phyloP scores from a whole-genome alignment of 2,888 invertebrate genomes.

The Congeria kusceri region DNA sequence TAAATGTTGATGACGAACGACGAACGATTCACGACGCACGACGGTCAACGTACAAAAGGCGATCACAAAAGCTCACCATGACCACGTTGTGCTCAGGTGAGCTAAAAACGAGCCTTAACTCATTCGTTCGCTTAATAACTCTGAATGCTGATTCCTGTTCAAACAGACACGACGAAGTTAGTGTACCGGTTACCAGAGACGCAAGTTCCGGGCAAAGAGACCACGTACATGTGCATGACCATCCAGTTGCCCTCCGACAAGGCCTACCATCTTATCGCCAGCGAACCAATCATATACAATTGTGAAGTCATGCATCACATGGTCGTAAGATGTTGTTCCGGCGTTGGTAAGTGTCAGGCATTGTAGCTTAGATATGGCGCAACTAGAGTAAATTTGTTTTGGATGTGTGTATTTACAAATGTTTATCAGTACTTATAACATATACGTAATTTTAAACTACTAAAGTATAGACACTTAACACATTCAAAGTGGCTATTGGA shows the following conservation, averaged over 20 bases:
- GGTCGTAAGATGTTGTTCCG: slow-evolving; percentile 64
- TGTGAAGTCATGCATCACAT: slow-evolving; percentile 69
- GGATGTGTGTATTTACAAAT: too few relatives aligned
- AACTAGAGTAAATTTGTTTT: too few relatives aligned
- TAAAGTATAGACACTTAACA: neutral
- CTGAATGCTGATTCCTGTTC: neutral
- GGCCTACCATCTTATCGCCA: slow-evolving; percentile 69
- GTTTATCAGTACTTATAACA: too few relatives aligned
- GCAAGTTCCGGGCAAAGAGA: slow-evolving; percentile 61
- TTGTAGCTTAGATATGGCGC: too few relatives aligned
- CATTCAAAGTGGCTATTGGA: neutral
- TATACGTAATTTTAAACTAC: too few relatives aligned
- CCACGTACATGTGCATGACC: slow-evolving; percentile 72
- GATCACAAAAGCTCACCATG: too few relatives aligned
- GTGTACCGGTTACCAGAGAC: slow-evolving; percentile 52
- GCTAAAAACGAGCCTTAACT: too few relatives aligned
- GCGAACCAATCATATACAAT: slow-evolving; percentile 65
- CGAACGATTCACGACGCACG: too few relatives aligned
- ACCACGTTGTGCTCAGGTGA: too few relatives aligned
- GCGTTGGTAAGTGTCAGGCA: neutral
- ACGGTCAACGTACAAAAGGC: too few relatives aligned
- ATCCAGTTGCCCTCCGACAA: slow-evolving; percentile 54
- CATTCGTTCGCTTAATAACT: too few relatives aligned
- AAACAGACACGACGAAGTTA: slow-evolving; percentile 22
- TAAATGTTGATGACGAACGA: too few relatives aligned